Base-by-base conservation (phyloP, 2,888 invertebrate species). In the Sinodicranocentrus sp. region DNA sequence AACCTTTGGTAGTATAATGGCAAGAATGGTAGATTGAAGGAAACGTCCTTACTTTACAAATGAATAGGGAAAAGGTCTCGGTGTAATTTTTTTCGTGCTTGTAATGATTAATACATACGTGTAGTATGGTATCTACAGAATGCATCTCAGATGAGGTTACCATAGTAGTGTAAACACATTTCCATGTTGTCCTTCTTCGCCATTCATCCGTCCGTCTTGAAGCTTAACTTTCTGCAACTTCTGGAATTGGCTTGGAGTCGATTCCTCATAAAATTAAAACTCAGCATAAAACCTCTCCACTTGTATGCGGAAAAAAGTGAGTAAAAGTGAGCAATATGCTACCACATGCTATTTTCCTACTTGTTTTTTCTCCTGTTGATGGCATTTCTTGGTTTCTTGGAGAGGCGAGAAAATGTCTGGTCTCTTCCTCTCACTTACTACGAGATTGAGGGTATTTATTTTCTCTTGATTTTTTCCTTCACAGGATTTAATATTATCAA, bases 221-320 rank as follows among this genome's bases (percentile, higher is more conserved):
- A 48, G 10, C 48, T 10, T 15, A 5, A 48, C n/a, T n/a, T 10
- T 6, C 13, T 25, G 6, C 57, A 57, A n/a, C 57, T 6, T 57
- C 23, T 13, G 5, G 25, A 57, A 57, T 23, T 57, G 57, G 57
- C 25, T 57, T 1, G 57, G 25, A 57, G 57, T 57, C 25, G 57
- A 57, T 57, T 57, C 15, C 48, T 57, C 57, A 10, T 57, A 57
- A 57, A 57, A 57, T 57, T 57, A 57, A 57, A 57, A 57, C 57
- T 25, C 23, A 57, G 52, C 57, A 57, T 3, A 48, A 48, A 48
- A 48, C 5, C 5, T 10, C 10, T 57, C 57, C 25, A 57, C 21
- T 25, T 23, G 57, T 10, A 21, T 54, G 54, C 1, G 54, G 6
- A 23, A 57, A 25, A 10, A 48, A 48, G 15, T n/a, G n/a, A n/a